A percentile compares a stretch with the other conserved stretches of the same genome.
Conservation (phyloP, 2,888 invertebrate genomes). For the Papilio demoleus region DNA sequence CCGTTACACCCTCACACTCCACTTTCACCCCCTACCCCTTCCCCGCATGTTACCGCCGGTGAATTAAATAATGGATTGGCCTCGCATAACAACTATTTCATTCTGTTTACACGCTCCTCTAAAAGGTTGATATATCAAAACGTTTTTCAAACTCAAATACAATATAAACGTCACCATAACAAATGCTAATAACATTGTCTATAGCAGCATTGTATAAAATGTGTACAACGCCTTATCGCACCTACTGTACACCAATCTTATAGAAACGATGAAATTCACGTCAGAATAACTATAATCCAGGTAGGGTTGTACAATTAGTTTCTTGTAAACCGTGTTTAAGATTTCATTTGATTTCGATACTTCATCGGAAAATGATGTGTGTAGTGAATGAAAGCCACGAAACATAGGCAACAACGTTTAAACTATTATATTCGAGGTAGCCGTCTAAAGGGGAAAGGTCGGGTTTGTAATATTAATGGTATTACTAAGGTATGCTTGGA, state of each 20-base stretch:
- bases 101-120: conserved; percentile 50
- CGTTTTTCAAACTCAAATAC: neutral
- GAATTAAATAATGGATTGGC: conserved; percentile 71
- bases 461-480: conserved; percentile 77
- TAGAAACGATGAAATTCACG: too few species aligned
- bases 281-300: too few species aligned
- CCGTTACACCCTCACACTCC: conserved; percentile 54
- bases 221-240: too few species aligned
- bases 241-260: too few species aligned
- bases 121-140: conserved; percentile 44
- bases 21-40: conserved; percentile 49
- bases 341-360: neutral
- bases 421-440: conserved; percentile 51
- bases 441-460: conserved; percentile 60
- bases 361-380: conserved; percentile 21
- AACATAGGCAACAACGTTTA: conserved; percentile 51
- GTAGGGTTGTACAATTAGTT: neutral
- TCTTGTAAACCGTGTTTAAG: neutral
- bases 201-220: too few species aligned
- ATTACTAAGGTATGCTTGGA: conserved; percentile 79
- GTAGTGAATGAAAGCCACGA: conserved; percentile 42
- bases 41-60: conserved; percentile 55
- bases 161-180: too few species aligned
- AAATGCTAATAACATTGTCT: too few species aligned
- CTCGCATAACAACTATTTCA: conserved; percentile 58